These are phyloP conservation scores for Ladona fulva DNA, from an alignment of 1,140 invertebrate genomes.

Conservation along the genomic window DNA sequence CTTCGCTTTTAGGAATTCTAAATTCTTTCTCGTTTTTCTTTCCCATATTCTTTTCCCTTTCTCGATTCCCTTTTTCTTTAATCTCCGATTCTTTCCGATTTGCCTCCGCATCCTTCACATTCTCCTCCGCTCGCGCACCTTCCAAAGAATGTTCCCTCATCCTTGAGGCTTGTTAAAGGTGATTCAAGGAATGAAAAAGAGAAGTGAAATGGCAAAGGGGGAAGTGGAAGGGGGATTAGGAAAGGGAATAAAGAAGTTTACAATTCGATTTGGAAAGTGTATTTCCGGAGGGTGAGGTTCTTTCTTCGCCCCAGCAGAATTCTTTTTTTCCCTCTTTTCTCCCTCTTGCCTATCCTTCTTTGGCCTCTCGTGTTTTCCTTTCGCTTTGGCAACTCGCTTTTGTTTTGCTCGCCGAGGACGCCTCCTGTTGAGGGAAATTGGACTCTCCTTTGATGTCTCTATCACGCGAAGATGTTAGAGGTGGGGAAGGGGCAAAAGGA, in stretches of 20 bases:
- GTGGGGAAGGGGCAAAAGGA: no score
- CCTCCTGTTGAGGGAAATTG: neutral
- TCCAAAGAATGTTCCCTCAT: neutral
- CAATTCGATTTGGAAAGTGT: slow-evolving; percentile 9
- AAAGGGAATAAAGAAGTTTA: slow-evolving; percentile 6
- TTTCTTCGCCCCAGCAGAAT: neutral
- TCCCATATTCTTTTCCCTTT: no score
- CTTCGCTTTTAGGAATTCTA: no score
- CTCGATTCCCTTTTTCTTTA: no score
- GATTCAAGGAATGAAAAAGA: neutral
- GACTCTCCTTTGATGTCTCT: neutral
- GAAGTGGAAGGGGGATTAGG: neutral
- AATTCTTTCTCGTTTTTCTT: no score
- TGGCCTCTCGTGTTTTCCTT: neutral
- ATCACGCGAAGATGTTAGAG: neutral
- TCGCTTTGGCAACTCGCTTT: neutral
- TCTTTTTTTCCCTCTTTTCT: neutral
- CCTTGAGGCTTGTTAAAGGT: neutral
- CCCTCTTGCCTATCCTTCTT: neutral
- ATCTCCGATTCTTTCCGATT: neutral
- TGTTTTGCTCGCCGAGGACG: neutral
- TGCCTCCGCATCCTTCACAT: neutral
- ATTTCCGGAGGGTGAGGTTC: neutral
- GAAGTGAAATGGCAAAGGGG: neutral
- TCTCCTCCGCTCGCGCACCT: neutral